phyloP scores from a whole-genome alignment of 2,888 invertebrate genomes.

The Eupelmus urozonus region DNA sequence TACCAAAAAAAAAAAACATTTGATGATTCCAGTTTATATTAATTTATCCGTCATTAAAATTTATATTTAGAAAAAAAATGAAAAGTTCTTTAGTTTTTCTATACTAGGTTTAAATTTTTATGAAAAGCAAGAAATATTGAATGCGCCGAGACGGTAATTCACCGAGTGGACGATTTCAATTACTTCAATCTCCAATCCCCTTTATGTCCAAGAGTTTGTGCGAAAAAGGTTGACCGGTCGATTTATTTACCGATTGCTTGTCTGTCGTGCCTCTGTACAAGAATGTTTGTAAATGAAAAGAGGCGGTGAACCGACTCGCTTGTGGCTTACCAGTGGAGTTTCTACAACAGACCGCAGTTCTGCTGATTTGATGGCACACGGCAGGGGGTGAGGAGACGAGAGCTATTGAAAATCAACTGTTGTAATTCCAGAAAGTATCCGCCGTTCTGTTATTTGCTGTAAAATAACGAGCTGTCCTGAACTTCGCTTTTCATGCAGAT shows the following conservation, averaged over 20 bases:
- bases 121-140: no score
- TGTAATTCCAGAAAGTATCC: conserved; percentile 15
- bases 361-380: conserved; percentile 29
- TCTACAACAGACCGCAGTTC: conserved; percentile 38
- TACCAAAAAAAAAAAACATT: no score
- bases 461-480: conserved; percentile 1
- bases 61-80: no score
- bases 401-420: conserved; percentile 29
- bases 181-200: not conserved
- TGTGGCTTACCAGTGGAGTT: conserved; percentile 42
- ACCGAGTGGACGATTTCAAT: no score
- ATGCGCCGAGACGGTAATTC: no score
- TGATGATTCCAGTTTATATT: no score
- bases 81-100: no score
- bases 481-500: no score
- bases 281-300: conserved; percentile 57
- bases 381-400: not conserved
- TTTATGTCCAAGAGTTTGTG: conserved; percentile 13
- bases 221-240: conserved; percentile 40
- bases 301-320: conserved; percentile 50
- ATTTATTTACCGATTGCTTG: conserved; percentile 49
- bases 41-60: no score
- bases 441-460: not conserved
- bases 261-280: conserved; percentile 25
- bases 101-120: no score